Evolutionary conservation across 1,140 invertebrate genomes (phyloP).

Genomic region (Leptopilina boulardi): DNA sequence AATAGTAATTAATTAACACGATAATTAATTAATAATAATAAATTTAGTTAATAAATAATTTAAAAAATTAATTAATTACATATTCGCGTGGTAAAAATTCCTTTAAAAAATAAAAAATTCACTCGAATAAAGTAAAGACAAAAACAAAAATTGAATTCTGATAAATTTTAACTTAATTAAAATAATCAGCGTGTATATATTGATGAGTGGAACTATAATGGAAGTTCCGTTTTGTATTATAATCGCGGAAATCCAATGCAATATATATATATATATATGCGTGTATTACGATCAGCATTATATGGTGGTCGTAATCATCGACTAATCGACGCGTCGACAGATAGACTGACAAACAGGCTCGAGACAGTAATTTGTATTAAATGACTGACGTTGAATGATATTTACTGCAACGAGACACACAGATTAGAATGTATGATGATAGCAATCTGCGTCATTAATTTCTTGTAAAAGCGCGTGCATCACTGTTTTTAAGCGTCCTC

Average conservation of each 20-base stretch:
- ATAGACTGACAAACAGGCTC: constrained; percentile 45
- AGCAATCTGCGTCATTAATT: constrained; percentile 18
- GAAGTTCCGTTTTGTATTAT: constrained; percentile 48
- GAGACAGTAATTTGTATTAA: constrained; percentile 57
- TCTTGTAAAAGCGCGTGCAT: neutral
- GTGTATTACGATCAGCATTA: constrained; percentile 49
- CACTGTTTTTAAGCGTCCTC: neutral
- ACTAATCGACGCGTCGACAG: constrained; percentile 56
- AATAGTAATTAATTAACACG: too few relatives aligned
- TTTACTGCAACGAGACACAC: constrained; percentile 35
- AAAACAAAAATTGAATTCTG: too few relatives aligned
- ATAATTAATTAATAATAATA: too few relatives aligned
- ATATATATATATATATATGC: too few relatives aligned
- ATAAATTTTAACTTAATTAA: neutral
- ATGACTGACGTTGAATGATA: constrained; percentile 54
- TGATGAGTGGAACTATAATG: neutral
- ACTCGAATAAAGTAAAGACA: too few relatives aligned
- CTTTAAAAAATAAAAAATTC: too few relatives aligned
- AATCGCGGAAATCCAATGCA: constrained; percentile 45
- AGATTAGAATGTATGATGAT: constrained; percentile 26
- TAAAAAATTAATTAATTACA: too few relatives aligned
- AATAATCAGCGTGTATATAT: neutral
- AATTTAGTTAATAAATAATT: too few relatives aligned
- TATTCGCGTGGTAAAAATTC: too few relatives aligned
- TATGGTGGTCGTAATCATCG: constrained; percentile 51